These are phyloP conservation scores for Omphaloscelis lunosa DNA, from an alignment of 2,888 invertebrate genomes.

Conservation along the genomic window DNA sequence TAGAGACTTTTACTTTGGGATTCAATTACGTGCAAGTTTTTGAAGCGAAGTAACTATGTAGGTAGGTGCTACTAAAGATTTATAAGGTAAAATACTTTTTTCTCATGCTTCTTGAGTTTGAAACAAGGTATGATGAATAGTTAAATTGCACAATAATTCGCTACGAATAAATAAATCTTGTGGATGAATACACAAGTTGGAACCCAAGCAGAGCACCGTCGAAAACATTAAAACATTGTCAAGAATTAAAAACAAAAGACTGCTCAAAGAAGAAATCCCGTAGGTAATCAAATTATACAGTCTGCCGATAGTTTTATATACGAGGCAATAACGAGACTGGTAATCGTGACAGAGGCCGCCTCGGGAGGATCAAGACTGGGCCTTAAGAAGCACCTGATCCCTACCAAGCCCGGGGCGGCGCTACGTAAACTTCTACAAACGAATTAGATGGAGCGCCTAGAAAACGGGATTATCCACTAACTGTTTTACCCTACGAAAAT, in stretches of 20 bases:
- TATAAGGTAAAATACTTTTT: not conserved
- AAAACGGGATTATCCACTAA: slow-evolving; percentile 80
- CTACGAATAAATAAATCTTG: not conserved
- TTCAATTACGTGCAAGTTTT: slow-evolving; percentile 30
- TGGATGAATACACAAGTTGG: not conserved
- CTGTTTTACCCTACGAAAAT: slow-evolving; percentile 75
- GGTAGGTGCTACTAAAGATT: slow-evolving; percentile 1
- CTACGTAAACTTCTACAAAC: slow-evolving; percentile 79
- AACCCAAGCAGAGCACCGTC: not conserved
- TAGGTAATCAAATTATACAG: slow-evolving; percentile 50
- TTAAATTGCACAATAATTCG: not conserved
- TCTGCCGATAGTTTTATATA: slow-evolving; percentile 67
- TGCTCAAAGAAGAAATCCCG: not conserved
- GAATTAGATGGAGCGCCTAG: slow-evolving; percentile 80
- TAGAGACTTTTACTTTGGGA: slow-evolving; percentile 18
- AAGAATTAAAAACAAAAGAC: slow-evolving; percentile 7
- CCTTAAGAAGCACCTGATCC: slow-evolving; percentile 79
- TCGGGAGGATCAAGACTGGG: slow-evolving; percentile 72
- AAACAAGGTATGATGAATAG: not conserved
- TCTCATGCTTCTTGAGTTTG: not conserved
- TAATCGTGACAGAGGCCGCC: slow-evolving; percentile 76
- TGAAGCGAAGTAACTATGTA: not conserved
- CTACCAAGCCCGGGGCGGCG: slow-evolving; percentile 68
- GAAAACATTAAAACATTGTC: not conserved
- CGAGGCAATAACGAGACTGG: slow-evolving; percentile 67